A percentile compares a stretch with the other conserved stretches of the same genome.
These are phyloP conservation scores for Urocynchramus pylzowi DNA, from an alignment of 2,113 vertebrate species.

Conservation along the genomic window DNA sequence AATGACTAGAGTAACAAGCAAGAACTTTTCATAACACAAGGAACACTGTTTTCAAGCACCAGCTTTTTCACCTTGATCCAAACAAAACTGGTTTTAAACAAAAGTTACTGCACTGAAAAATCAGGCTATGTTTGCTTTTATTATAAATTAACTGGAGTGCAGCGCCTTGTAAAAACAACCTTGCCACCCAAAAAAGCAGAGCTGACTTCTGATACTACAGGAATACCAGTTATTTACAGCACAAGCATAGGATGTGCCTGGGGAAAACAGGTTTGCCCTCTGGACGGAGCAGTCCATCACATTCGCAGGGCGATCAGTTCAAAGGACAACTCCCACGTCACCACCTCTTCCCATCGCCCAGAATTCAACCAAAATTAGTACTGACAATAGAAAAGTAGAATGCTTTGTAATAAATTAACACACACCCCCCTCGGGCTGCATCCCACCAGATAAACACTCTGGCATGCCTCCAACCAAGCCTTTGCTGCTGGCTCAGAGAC, in stretches of 20 bases:
- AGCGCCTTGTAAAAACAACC: neutral
- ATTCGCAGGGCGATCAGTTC: neutral
- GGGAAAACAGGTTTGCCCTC: neutral
- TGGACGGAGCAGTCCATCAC: neutral
- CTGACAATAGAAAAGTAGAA: slow-evolving; percentile 16
- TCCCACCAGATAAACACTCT: neutral
- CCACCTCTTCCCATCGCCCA: neutral
- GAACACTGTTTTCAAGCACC: neutral
- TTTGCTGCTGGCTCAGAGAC: neutral
- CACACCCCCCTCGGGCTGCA: neutral
- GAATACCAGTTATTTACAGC: neutral
- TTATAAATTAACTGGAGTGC: slow-evolving; percentile 47
- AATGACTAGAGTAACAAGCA: neutral
- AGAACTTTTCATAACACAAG: neutral
- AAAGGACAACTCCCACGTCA: neutral
- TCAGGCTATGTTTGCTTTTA: slow-evolving; percentile 21
- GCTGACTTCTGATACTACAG: slow-evolving; percentile 6
- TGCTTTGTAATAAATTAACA: slow-evolving; percentile 53
- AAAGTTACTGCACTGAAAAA: neutral
- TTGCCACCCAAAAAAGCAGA: slow-evolving; percentile 27
- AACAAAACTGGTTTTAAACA: neutral
- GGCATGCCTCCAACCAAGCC: neutral
- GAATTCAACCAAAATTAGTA: neutral
- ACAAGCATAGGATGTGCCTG: neutral
- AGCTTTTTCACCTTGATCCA: neutral